phyloP scores from a whole-genome alignment of 2,797 vertebrate species.

The Vireo griseus region DNA sequence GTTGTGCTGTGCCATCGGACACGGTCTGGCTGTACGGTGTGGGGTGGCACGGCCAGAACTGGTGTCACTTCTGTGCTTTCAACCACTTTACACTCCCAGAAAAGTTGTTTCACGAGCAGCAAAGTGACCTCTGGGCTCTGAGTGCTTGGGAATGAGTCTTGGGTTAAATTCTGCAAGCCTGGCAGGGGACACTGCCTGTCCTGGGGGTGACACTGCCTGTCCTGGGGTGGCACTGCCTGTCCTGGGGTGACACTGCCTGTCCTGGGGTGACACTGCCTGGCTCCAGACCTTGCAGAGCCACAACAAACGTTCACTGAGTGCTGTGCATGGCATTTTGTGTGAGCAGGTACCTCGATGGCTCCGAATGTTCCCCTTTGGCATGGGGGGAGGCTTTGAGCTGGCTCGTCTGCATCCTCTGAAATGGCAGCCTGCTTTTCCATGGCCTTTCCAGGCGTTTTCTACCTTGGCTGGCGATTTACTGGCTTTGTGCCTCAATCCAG shows the following conservation, averaged over 20 bases:
- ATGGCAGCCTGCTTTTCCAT: not conserved
- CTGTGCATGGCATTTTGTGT: not conserved
- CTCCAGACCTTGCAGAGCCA: not conserved
- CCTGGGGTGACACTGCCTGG: not conserved
- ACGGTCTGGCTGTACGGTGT: not conserved
- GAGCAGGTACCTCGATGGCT: not conserved
- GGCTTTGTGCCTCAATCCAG: not conserved
- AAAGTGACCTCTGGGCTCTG: not conserved
- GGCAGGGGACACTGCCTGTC: not conserved
- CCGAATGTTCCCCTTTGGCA: not conserved
- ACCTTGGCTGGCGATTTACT: rapidly evolving
- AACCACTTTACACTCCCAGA: not conserved
- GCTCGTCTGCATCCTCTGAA: not conserved
- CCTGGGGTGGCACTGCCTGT: not conserved
- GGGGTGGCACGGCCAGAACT: not conserved
- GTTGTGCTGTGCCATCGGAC: not conserved
- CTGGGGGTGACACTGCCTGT: not conserved
- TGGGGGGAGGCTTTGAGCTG: not conserved
- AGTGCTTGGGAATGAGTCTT: not conserved
- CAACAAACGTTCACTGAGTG: rapidly evolving
- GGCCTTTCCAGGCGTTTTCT: not conserved
- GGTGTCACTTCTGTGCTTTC: not conserved
- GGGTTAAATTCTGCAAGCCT: not conserved
- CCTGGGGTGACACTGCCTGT: not conserved
- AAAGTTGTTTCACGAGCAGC: not conserved